Evolutionary conservation across 2,113 vertebrate species (phyloP).

Genomic region (Progne subis): DNA sequence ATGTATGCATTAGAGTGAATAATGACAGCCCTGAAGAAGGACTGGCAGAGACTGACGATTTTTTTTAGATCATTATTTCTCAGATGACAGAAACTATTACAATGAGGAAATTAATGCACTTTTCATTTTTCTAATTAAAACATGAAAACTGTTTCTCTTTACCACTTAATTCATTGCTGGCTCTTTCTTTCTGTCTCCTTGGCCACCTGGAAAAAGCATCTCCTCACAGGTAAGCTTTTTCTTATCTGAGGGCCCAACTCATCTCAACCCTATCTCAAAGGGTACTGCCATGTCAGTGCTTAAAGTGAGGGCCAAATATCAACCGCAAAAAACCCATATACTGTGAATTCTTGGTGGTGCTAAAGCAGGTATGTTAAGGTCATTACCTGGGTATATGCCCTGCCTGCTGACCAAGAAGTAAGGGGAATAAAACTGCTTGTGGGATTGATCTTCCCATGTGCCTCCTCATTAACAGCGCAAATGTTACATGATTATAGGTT

Average conservation of each 20-base stretch:
- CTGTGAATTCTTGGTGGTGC: neutral
- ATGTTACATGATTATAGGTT: neutral
- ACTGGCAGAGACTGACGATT: neutral
- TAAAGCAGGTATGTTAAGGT: neutral
- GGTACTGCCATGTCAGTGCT: neutral
- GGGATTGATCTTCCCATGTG: neutral
- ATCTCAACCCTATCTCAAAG: too few species aligned
- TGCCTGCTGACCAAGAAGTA: neutral
- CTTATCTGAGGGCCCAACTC: neutral
- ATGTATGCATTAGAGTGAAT: neutral
- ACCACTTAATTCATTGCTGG: neutral
- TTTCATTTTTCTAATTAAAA: constrained; percentile 44
- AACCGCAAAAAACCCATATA: neutral
- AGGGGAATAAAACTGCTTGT: neutral
- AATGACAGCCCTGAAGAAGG: neutral
- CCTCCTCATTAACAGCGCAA: constrained; percentile 7
- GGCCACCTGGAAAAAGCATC: neutral
- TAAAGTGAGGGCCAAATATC: neutral
- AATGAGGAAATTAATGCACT: neutral
- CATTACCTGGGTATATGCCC: neutral
- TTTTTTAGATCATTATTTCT: constrained; percentile 35
- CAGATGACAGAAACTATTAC: constrained; percentile 16
- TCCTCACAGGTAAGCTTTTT: neutral
- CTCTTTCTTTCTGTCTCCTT: neutral
- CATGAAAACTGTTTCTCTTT: neutral